Conservation (phyloP, 1,140 invertebrate species). For the Ips typographus region DNA sequence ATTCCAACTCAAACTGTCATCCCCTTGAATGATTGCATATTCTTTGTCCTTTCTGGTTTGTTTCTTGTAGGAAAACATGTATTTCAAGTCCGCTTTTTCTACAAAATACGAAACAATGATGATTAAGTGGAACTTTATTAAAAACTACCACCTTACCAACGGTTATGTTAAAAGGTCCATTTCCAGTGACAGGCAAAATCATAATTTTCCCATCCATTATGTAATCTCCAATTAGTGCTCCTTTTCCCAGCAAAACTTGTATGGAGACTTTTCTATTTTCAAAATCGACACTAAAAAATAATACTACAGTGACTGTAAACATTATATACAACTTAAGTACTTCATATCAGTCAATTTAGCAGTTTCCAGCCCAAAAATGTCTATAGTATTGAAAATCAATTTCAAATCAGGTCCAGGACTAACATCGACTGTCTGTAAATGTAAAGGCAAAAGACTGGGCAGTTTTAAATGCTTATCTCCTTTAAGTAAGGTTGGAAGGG, state of each 20-base stretch:
- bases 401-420: conserved; percentile 36
- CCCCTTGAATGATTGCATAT: conserved; percentile 27
- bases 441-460: conserved; percentile 39
- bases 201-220: conserved; percentile 51
- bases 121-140: not conserved
- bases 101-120: conserved; percentile 5
- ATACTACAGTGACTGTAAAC: not conserved
- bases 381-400: conserved; percentile 36
- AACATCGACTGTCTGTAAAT: conserved; percentile 40
- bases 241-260: not conserved
- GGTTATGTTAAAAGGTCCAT: conserved; percentile 52
- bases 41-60: conserved; percentile 30
- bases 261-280: not conserved
- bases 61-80: conserved; percentile 22
- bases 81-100: conserved; percentile 34
- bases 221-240: conserved; percentile 46
- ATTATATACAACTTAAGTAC: conserved; percentile 30
- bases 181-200: conserved; percentile 52
- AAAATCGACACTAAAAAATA: conserved; percentile 24
- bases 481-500: conserved; percentile 39
- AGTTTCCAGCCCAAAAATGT: conserved; percentile 39
- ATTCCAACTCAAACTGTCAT: conserved; percentile 31
- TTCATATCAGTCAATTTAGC: conserved; percentile 37
- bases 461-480: conserved; percentile 32
- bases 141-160: conserved; percentile 46